phyloP scores from a whole-genome alignment of 2,888 invertebrate species.

The Nephrotoma guestfalica region DNA sequence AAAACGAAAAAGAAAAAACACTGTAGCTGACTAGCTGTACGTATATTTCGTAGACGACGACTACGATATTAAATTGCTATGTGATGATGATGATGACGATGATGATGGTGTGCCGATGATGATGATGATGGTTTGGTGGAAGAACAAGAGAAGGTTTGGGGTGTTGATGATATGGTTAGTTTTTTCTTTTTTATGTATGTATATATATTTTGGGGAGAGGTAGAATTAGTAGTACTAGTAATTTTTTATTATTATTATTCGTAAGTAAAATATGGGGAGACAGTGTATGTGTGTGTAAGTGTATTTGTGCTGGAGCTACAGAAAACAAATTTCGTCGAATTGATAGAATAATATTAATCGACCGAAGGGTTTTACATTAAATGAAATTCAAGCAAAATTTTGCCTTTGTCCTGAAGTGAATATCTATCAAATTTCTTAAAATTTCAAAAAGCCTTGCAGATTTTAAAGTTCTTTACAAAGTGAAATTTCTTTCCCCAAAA shows the following conservation, averaged over 20 bases:
- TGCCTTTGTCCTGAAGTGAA: not conserved
- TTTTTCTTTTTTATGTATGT: not conserved
- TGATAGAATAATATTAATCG: not conserved
- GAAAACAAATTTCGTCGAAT: not conserved
- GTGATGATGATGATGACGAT: not conserved
- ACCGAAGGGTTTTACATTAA: not conserved
- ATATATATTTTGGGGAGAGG: not conserved
- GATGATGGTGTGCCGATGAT: not conserved
- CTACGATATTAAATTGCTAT: slow-evolving; percentile 1
- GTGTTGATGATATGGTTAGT: not conserved
- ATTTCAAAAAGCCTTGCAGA: not conserved
- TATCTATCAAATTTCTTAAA: not conserved
- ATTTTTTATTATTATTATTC: not conserved
- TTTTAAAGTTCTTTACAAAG: not conserved
- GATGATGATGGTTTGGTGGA: not conserved
- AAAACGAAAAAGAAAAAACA: not conserved
- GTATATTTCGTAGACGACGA: slow-evolving; percentile 1
- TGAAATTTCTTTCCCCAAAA: too few relatives aligned
- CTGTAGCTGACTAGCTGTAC: not conserved
- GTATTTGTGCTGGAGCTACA: not conserved
- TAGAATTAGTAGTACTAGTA: not conserved
- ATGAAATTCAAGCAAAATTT: not conserved
- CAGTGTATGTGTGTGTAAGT: not conserved
- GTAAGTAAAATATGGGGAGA: not conserved
- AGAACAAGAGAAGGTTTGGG: not conserved